phyloP scores from a whole-genome alignment of 1,140 invertebrate species.

The Megalonaias nervosa region DNA sequence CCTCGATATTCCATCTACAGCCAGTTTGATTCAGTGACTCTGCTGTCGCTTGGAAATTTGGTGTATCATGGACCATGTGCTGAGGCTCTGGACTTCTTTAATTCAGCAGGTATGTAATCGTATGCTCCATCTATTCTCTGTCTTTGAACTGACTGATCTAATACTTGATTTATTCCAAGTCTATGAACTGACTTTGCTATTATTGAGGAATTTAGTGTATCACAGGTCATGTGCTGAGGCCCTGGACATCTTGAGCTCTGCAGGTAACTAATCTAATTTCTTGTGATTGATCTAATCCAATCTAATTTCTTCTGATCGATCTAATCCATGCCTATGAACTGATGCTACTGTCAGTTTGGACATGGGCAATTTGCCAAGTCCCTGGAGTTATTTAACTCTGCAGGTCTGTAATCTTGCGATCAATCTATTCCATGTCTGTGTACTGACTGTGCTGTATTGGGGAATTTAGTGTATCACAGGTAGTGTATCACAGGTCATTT shows the following conservation, averaged over 20 bases:
- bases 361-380: too few species aligned
- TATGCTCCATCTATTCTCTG: neutral
- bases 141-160: constrained; percentile 33
- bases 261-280: constrained; percentile 31
- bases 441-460: constrained; percentile 61
- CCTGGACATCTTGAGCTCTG: constrained; percentile 60
- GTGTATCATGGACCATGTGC: constrained; percentile 65
- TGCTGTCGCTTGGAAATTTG: constrained; percentile 62
- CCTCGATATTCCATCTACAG: constrained; percentile 70
- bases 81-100: constrained; percentile 64
- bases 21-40: constrained; percentile 65
- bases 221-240: constrained; percentile 61
- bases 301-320: neutral
- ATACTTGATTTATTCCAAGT: neutral
- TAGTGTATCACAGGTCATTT: too few species aligned
- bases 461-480: constrained; percentile 67
- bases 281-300: neutral
- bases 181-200: constrained; percentile 56
- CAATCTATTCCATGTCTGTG: too few species aligned
- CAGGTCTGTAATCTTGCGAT: too few species aligned
- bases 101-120: constrained; percentile 40
- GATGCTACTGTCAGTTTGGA: too few species aligned
- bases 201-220: constrained; percentile 63
- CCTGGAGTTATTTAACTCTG: too few species aligned
- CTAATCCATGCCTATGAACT: too few species aligned